These are phyloP conservation scores for Spea bombifrons DNA, from an alignment of 2,113 vertebrate genomes.

Conservation along the genomic window DNA sequence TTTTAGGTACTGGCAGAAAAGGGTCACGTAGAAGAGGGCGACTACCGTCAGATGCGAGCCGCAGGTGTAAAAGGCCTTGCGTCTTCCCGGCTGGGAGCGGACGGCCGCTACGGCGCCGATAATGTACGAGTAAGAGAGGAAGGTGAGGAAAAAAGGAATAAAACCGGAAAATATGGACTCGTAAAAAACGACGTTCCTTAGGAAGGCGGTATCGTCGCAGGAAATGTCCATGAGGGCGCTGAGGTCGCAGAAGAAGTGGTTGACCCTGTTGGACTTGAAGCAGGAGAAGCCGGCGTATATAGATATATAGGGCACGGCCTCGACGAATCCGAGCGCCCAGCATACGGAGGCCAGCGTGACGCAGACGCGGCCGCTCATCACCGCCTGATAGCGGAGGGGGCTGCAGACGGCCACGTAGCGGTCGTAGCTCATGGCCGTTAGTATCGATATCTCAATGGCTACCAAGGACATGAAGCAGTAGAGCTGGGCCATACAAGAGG, in stretches of 20 bases:
- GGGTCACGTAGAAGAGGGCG: conserved; percentile 39
- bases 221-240: conserved; percentile 42
- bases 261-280: conserved; percentile 45
- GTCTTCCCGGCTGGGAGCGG: conserved; percentile 22
- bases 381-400: conserved; percentile 49
- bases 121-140: conserved; percentile 44
- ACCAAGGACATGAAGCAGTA: conserved; percentile 52
- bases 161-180: conserved; percentile 9
- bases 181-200: conserved; percentile 25
- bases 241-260: conserved; percentile 52
- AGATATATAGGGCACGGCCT: background rate
- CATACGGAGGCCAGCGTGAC: conserved; percentile 30
- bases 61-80: conserved; percentile 52
- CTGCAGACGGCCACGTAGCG: conserved; percentile 58
- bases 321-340: conserved; percentile 25
- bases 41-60: conserved; percentile 48
- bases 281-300: conserved; percentile 2
- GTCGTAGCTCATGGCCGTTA: conserved; percentile 55
- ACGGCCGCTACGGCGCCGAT: conserved; percentile 35
- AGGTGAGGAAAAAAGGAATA: conserved; percentile 17
- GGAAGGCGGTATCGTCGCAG: conserved; percentile 32
- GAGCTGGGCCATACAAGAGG: conserved; percentile 53
- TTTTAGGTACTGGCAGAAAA: conserved; percentile 47
- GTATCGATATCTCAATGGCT: conserved; percentile 49
- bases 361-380: conserved; percentile 50